Conservation (phyloP, 2,888 invertebrate species). For the Xestoiulus laeticollis region DNA sequence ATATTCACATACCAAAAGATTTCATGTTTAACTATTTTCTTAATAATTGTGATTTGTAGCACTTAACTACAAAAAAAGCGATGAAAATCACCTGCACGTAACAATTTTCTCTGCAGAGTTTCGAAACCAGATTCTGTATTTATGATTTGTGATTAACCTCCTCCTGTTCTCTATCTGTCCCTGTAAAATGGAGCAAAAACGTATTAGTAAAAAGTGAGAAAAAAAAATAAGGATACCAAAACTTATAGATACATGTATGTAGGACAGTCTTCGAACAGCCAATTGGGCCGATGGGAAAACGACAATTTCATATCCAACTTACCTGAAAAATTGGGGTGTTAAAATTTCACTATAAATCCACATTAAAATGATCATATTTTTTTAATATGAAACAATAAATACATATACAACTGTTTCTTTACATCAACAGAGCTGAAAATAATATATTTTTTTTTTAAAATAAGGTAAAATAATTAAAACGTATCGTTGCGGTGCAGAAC, state of each 20-base stretch:
- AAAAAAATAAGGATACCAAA: not conserved
- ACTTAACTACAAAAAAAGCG: too few species aligned
- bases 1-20: too few species aligned
- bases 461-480: not conserved
- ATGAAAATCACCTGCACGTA: too few species aligned
- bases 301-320: not conserved
- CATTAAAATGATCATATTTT: slow-evolving; percentile 4
- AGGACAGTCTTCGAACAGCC: too few species aligned
- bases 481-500: not conserved
- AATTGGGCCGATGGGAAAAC: not conserved
- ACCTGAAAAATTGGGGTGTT: not conserved
- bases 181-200: slow-evolving; percentile 12
- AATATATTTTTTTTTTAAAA: not conserved
- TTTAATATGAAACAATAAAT: slow-evolving; percentile 24
- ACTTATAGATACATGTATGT: not conserved
- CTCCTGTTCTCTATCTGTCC: not conserved
- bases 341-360: not conserved
- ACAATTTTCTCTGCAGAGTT: too few species aligned
- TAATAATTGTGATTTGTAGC: too few species aligned
- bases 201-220: not conserved
- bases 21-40: too few species aligned
- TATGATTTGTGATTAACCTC: not conserved
- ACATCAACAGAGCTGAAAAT: not conserved
- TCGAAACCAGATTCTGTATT: too few species aligned
- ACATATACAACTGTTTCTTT: slow-evolving; percentile 22